phyloP scores from a whole-genome alignment of 2,888 invertebrate genomes.

The Drosophila niveifrons region DNA sequence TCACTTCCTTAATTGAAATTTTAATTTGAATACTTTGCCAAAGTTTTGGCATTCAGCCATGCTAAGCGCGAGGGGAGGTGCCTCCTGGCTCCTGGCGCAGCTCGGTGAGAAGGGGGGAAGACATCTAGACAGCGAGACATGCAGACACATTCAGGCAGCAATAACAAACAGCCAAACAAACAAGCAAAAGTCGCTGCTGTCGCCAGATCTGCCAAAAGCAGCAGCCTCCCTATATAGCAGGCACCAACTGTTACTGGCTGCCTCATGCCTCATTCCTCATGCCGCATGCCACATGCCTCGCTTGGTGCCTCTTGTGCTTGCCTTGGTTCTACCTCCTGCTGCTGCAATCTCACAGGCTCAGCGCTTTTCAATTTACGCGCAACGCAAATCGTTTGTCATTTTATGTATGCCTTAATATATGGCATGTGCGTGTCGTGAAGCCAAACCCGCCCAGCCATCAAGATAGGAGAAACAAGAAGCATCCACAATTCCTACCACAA shows the following conservation, averaged over 20 bases:
- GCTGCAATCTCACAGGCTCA: conserved; percentile 69
- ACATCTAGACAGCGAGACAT: conserved; percentile 20
- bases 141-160: conserved; percentile 49
- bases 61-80: conserved; percentile 11
- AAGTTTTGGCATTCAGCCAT: conserved; percentile 78
- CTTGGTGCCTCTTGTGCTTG: neutral
- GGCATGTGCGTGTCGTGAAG: conserved; percentile 70
- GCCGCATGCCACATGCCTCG: neutral
- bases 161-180: conserved; percentile 65
- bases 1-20: conserved; percentile 82
- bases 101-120: neutral
- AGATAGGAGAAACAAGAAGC: conserved; percentile 34
- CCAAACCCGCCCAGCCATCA: conserved; percentile 38
- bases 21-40: conserved; percentile 81
- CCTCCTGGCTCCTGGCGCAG: neutral
- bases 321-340: conserved; percentile 26
- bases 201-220: conserved; percentile 49
- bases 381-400: conserved; percentile 79
- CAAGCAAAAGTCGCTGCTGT: conserved; percentile 68
- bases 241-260: conserved; percentile 19
- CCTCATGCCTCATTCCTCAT: neutral
- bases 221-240: conserved; percentile 8
- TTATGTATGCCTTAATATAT: conserved; percentile 75
- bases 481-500: neutral
- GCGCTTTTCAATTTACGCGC: conserved; percentile 79